A percentile compares a stretch with the other conserved stretches of the same genome.
Evolutionary conservation across 2,797 vertebrate genomes (phyloP).

Genomic region (Hoplostethus mediterraneus): DNA sequence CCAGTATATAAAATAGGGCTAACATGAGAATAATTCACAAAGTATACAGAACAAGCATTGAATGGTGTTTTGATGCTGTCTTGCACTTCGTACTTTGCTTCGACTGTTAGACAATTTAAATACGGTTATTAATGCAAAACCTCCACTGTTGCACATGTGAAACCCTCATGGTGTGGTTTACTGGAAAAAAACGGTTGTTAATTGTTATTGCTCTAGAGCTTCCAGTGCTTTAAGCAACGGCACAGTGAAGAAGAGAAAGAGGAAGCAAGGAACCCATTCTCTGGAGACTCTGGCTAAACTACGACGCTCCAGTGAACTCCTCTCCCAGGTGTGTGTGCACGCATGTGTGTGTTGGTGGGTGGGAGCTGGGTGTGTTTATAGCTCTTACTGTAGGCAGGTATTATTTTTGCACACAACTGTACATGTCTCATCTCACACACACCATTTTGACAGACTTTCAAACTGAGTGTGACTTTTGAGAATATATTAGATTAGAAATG

Average conservation of each 20-base stretch:
- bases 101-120: neutral
- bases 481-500: neutral
- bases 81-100: slow-evolving; percentile 1
- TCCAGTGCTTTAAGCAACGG: slow-evolving; percentile 90
- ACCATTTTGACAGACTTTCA: neutral
- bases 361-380: slow-evolving; percentile 26
- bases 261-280: slow-evolving; percentile 89
- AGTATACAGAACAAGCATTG: neutral
- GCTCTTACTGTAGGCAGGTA: neutral
- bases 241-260: slow-evolving; percentile 91
- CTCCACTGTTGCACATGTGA: neutral
- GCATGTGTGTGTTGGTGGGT: slow-evolving; percentile 14
- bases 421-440: neutral
- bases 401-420: slow-evolving; percentile 11
- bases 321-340: slow-evolving; percentile 79
- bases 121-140: slow-evolving; percentile 11
- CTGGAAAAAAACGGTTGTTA: neutral
- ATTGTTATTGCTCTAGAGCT: slow-evolving; percentile 45
- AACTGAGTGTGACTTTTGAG: neutral
- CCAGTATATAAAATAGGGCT: neutral
- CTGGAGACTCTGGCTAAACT: slow-evolving; percentile 90
- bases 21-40: neutral
- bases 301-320: slow-evolving; percentile 87
- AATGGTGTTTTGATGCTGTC: neutral
- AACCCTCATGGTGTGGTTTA: neutral